phyloP scores from a whole-genome alignment of 2,113 vertebrate genomes.

The Terrapene triunguis region DNA sequence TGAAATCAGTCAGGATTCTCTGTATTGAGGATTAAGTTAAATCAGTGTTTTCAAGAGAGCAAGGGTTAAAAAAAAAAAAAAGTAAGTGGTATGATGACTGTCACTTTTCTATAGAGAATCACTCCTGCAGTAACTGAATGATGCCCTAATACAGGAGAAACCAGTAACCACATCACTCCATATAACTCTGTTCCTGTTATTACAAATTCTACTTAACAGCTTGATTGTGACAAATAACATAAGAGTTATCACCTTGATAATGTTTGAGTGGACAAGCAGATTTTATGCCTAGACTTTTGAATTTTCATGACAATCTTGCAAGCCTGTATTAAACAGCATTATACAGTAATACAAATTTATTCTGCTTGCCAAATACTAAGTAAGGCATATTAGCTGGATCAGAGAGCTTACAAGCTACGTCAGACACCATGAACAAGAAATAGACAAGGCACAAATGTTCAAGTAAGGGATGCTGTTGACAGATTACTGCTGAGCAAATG shows the following conservation, averaged over 20 bases:
- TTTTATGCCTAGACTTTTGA: neutral
- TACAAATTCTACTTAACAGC: neutral
- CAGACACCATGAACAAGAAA: neutral
- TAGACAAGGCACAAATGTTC: neutral
- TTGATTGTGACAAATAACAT: neutral
- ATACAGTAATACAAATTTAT: neutral
- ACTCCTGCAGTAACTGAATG: neutral
- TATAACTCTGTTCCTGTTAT: neutral
- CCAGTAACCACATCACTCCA: neutral
- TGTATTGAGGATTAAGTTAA: neutral
- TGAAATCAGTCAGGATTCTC: neutral
- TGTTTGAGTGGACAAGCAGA: neutral
- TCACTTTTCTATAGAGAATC: fast-evolving
- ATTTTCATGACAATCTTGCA: neutral
- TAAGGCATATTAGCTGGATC: neutral
- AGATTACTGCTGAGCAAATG: neutral
- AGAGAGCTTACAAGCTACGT: neutral
- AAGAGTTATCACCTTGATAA: neutral
- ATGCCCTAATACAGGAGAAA: fast-evolving
- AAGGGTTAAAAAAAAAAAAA: neutral
- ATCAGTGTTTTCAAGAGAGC: neutral
- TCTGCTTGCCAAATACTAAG: neutral
- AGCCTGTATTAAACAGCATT: neutral
- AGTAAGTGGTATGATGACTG: neutral
- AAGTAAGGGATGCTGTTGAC: neutral